Conservation (phyloP, 2,888 invertebrate genomes). For the Standfussiana lucernea region DNA sequence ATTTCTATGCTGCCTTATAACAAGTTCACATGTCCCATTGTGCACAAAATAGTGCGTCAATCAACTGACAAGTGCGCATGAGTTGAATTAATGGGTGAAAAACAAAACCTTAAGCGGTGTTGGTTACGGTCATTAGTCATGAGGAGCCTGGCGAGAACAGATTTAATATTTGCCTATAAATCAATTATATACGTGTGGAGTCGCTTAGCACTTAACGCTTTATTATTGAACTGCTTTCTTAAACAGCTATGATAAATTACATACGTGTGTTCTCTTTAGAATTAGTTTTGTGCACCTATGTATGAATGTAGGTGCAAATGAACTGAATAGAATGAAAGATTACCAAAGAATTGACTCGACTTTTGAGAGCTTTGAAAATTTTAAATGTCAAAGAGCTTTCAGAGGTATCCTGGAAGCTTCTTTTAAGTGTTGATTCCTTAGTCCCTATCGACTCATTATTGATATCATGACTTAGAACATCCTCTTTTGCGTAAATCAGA, state of each 20-base stretch:
- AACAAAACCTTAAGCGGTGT: slow-evolving; percentile 82
- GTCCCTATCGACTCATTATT: not conserved
- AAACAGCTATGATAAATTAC: slow-evolving; percentile 79
- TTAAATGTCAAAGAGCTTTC: not conserved
- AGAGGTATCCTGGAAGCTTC: not conserved
- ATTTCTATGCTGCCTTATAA: slow-evolving; percentile 45
- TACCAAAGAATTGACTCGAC: not conserved
- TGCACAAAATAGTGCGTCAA: slow-evolving; percentile 80
- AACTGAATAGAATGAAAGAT: not conserved
- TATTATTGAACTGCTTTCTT: slow-evolving; percentile 83
- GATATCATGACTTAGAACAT: not conserved
- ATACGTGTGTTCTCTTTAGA: slow-evolving; percentile 63
- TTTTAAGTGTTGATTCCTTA: not conserved
- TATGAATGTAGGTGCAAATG: slow-evolving; percentile 2
- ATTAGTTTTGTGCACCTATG: slow-evolving; percentile 41
- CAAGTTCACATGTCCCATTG: slow-evolving; percentile 65
- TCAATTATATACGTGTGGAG: slow-evolving; percentile 86
- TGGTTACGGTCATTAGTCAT: slow-evolving; percentile 84
- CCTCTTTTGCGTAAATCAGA: not conserved
- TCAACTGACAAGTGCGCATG: slow-evolving; percentile 78
- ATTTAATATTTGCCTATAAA: slow-evolving; percentile 90
- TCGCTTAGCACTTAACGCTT: slow-evolving; percentile 82
- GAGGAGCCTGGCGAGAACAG: slow-evolving; percentile 84
- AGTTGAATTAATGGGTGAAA: slow-evolving; percentile 80
- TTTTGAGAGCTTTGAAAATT: not conserved